These are phyloP conservation scores for Oceanodroma leucorhoa DNA, from an alignment of 2,797 vertebrate species.

Conservation along the genomic window DNA sequence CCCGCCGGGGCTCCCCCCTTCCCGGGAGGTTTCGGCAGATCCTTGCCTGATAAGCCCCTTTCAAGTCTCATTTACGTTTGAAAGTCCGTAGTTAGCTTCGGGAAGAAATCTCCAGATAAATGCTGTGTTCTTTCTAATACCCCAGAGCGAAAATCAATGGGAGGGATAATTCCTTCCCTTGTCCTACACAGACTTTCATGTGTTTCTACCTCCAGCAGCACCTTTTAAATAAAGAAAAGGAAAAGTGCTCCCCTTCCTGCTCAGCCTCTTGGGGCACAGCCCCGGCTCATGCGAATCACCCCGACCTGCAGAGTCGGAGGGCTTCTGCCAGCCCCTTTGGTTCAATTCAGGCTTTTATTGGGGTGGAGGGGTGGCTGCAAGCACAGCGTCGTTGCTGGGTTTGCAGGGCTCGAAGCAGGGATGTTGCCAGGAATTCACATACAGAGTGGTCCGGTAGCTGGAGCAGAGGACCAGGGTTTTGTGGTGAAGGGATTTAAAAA, in stretches of 20 bases:
- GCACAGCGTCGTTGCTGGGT: fast-evolving
- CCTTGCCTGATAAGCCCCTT: slow-evolving; percentile 88
- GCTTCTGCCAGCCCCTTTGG: not conserved
- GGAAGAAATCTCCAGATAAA: slow-evolving; percentile 90
- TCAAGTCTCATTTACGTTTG: slow-evolving; percentile 93
- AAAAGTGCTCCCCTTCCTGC: not conserved
- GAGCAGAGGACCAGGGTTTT: not conserved
- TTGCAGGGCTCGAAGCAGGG: not conserved
- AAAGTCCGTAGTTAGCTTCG: slow-evolving; percentile 89
- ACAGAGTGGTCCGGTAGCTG: not conserved
- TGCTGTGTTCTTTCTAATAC: slow-evolving; percentile 92
- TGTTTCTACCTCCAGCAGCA: slow-evolving; percentile 61
- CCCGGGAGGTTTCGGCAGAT: slow-evolving; percentile 78
- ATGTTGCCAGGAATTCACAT: not conserved
- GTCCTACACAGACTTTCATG: slow-evolving; percentile 82
- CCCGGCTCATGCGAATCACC: not conserved
- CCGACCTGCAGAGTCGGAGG: fast-evolving
- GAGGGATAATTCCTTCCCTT: slow-evolving; percentile 90
- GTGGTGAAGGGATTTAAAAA: not conserved
- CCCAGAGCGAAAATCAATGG: slow-evolving; percentile 97
- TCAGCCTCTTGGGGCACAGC: not conserved
- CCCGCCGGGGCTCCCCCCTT: not conserved
- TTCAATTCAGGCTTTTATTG: fast-evolving
- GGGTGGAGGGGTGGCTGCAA: no score
- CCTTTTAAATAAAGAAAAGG: slow-evolving; percentile 43